phyloP scores from a whole-genome alignment of 2,888 invertebrate species.

The Aleiodes alternator region DNA sequence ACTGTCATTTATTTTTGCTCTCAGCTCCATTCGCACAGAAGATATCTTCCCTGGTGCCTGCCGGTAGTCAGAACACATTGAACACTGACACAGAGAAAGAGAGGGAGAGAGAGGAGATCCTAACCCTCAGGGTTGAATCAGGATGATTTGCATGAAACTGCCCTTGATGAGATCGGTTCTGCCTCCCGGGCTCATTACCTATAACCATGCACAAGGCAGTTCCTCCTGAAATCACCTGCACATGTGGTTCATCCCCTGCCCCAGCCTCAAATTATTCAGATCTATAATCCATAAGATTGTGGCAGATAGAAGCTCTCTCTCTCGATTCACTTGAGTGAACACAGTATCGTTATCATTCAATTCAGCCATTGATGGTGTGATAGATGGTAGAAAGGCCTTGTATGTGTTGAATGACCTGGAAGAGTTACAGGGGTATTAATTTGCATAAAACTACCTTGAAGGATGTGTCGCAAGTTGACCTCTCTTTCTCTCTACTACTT shows the following conservation, averaged over 20 bases:
- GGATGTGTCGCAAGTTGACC: constrained; percentile 53
- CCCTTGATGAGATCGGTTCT: constrained; percentile 60
- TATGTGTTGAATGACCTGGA: constrained; percentile 56
- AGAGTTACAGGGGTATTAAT: constrained; percentile 54
- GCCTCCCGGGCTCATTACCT: constrained; percentile 63
- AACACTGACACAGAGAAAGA: constrained; percentile 26
- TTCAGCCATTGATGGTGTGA: constrained; percentile 46
- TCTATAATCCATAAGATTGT: constrained; percentile 22
- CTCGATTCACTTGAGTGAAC: constrained; percentile 24
- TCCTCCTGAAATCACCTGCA: constrained; percentile 45
- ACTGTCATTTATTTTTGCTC: constrained; percentile 20
- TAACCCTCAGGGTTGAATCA: constrained; percentile 41
- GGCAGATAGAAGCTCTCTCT: constrained; percentile 25
- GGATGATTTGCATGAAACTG: constrained; percentile 66
- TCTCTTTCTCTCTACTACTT: constrained; percentile 40
- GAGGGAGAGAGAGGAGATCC: too few relatives aligned
- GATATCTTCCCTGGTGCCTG: constrained; percentile 29
- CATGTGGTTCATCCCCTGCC: constrained; percentile 47
- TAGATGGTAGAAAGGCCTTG: constrained; percentile 46
- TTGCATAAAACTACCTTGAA: constrained; percentile 68
- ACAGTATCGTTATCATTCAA: constrained; percentile 41
- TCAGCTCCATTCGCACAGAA: constrained; percentile 45
- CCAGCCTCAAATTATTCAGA: constrained; percentile 44
- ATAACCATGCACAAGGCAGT: constrained; percentile 38
- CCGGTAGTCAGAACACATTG: constrained; percentile 28